phyloP scores from a whole-genome alignment of 2,113 vertebrate species.

The Zosterops japonicus region DNA sequence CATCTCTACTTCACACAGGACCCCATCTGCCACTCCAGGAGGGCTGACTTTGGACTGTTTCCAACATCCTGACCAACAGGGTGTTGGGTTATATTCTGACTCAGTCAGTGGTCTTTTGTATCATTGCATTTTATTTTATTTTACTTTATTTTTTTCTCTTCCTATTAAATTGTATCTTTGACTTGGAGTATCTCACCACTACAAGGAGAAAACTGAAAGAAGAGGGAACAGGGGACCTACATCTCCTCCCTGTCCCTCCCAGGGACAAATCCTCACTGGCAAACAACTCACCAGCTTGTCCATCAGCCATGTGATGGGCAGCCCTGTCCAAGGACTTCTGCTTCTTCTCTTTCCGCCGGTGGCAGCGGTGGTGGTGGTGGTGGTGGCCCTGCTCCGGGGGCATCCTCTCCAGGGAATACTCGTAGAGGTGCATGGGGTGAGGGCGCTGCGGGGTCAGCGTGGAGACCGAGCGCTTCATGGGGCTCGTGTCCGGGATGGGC shows the following conservation, averaged over 20 bases:
- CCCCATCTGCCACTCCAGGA: too few relatives aligned
- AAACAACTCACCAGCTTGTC: constrained; percentile 73
- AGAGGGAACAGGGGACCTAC: accelerated
- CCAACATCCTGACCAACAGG: too few relatives aligned
- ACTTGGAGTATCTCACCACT: too few relatives aligned
- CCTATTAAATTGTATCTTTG: too few relatives aligned
- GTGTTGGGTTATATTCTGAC: too few relatives aligned
- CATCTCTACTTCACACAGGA: too few relatives aligned
- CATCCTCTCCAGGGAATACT: constrained; percentile 79
- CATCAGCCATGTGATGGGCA: constrained; percentile 69
- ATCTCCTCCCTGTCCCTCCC: neutral
- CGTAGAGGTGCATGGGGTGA: constrained; percentile 78
- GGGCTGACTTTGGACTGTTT: too few relatives aligned
- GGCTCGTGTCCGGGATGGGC: constrained; percentile 86
- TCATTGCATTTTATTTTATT: too few relatives aligned
- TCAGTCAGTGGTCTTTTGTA: too few relatives aligned
- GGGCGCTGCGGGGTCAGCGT: constrained; percentile 85
- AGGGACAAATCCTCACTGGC: neutral
- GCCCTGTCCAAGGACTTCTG: constrained; percentile 88
- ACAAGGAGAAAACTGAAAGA: too few relatives aligned
- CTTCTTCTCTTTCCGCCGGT: constrained; percentile 87
- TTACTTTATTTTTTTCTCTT: too few relatives aligned
- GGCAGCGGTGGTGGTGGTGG: constrained; percentile 90
- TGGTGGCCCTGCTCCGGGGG: constrained; percentile 79
- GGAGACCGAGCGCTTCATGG: constrained; percentile 91